Evolutionary conservation across 2,797 vertebrate species (phyloP).

Genomic region (Percopsis omiscomaycus): DNA sequence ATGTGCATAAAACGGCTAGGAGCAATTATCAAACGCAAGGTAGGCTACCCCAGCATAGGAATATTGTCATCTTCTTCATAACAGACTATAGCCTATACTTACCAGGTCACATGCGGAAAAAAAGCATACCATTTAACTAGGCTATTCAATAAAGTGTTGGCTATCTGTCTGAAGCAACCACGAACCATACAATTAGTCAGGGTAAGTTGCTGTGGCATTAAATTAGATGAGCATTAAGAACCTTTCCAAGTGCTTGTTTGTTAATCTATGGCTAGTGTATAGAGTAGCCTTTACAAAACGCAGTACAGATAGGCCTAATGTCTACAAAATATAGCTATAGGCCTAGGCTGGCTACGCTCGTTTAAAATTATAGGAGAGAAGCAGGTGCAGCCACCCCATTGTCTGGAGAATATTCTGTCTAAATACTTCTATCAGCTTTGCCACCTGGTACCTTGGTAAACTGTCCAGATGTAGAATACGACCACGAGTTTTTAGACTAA

Average conservation of each 20-base stretch:
- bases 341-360: constrained; percentile 11
- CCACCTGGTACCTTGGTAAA: constrained; percentile 58
- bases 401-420: constrained; percentile 55
- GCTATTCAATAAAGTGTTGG: constrained; percentile 14
- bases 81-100: no score
- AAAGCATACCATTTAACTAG: no score
- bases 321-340: constrained; percentile 52
- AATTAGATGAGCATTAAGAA: constrained; percentile 53
- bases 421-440: constrained; percentile 51
- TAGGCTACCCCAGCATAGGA: constrained; percentile 44
- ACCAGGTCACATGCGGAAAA: no score
- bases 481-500: no score
- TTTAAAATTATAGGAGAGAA: constrained; percentile 52
- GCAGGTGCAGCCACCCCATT: constrained; percentile 62
- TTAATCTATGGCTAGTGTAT: constrained; percentile 48
- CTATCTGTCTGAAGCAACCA: constrained; percentile 53
- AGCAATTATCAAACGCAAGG: constrained; percentile 69
- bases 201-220: constrained; percentile 55
- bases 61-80: constrained; percentile 58
- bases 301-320: constrained; percentile 6
- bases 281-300: constrained; percentile 27
- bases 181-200: constrained; percentile 57
- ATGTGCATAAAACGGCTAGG: constrained; percentile 69
- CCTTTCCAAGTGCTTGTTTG: constrained; percentile 49
- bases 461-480: no score